These are phyloP conservation scores for Python bivittatus DNA, from an alignment of 2,113 vertebrate genomes.

Conservation along the genomic window DNA sequence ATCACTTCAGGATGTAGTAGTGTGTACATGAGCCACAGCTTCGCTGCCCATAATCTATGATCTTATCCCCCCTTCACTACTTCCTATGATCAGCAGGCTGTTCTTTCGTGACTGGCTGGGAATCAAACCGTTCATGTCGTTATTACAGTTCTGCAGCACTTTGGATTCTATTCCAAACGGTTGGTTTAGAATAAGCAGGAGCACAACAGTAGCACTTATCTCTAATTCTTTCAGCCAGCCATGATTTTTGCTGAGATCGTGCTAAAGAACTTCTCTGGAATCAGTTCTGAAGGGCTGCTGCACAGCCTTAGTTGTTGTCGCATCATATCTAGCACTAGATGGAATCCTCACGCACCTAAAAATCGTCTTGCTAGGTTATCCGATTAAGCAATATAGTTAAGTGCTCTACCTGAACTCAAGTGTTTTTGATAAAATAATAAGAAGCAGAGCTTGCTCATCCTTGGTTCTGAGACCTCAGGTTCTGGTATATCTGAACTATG, in stretches of 20 bases:
- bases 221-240: neutral
- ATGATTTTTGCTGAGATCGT: neutral
- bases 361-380: neutral
- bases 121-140: neutral
- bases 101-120: neutral
- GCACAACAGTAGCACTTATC: neutral
- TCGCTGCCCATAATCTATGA: neutral
- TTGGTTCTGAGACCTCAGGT: neutral
- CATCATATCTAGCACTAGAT: neutral
- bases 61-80: neutral
- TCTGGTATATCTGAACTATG: neutral
- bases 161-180: neutral
- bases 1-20: neutral
- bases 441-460: neutral
- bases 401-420: neutral
- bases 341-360: neutral
- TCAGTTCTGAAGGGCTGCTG: neutral
- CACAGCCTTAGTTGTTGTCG: too few relatives aligned
- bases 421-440: neutral
- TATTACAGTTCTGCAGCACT: neutral
- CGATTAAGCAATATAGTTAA: neutral
- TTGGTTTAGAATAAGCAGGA: neutral
- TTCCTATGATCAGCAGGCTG: neutral
- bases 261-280: neutral
- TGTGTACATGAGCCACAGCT: neutral